Percentiles rank a stretch among this genome's conserved stretches.
Conservation (phyloP, 2,797 vertebrate species). For the Cetoscarus ocellatus region DNA sequence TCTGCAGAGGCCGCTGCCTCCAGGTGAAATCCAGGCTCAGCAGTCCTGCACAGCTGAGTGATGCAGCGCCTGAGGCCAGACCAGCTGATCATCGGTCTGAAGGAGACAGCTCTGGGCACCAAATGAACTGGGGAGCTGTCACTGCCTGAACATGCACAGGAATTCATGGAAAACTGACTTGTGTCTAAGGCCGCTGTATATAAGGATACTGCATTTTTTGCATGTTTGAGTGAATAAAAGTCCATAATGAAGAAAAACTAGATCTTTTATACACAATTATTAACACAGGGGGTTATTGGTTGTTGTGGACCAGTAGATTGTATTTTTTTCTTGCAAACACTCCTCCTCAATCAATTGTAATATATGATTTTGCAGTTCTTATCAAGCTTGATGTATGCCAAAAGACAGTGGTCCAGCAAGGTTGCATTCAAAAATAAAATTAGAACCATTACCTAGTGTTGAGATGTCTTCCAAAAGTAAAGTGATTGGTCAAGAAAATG, state of each 20-base stretch:
- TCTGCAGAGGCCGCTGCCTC: constrained; percentile 56
- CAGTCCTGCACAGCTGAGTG: constrained; percentile 35
- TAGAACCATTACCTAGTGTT: too few species aligned
- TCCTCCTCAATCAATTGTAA: too few species aligned
- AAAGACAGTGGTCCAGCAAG: too few species aligned
- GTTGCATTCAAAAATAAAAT: too few species aligned
- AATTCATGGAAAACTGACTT: constrained; percentile 15
- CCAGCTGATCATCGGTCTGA: constrained; percentile 45
- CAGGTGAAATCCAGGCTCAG: constrained; percentile 63
- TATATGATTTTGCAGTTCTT: too few species aligned
- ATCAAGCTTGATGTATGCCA: too few species aligned
- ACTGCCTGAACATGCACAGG: constrained; percentile 32
- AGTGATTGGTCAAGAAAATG: too few species aligned
- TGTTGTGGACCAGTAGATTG: too few species aligned
- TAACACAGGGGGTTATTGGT: too few species aligned
- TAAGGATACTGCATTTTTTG: background rate
- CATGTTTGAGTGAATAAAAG: background rate
- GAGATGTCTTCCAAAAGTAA: too few species aligned
- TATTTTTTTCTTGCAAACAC: too few species aligned
- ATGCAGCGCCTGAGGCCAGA: constrained; percentile 50
- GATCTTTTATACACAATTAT: too few species aligned
- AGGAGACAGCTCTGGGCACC: constrained; percentile 23
- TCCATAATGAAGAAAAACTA: background rate
- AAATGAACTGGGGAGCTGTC: constrained; percentile 5
- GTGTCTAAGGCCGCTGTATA: background rate